These are phyloP conservation scores for Euthynnus affinis DNA, from an alignment of 2,797 vertebrate species.

Conservation along the genomic window DNA sequence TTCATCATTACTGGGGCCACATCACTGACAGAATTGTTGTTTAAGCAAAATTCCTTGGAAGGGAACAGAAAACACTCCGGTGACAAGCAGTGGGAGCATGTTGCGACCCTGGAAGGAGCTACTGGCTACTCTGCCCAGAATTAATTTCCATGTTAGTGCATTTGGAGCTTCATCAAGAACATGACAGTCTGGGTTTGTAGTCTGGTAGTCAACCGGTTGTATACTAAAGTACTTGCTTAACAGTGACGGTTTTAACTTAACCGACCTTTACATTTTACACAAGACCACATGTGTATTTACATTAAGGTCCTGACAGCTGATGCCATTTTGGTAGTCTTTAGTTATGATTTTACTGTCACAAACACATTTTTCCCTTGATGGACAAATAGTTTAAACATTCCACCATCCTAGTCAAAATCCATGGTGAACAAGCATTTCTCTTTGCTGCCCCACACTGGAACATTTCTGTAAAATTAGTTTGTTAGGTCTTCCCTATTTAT, in stretches of 20 bases:
- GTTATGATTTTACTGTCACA: constrained; percentile 3
- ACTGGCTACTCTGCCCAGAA: constrained; percentile 29
- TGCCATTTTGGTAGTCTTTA: not conserved
- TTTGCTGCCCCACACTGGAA: not conserved
- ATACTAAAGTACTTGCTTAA: constrained; percentile 10
- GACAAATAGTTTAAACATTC: not conserved
- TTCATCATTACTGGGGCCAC: constrained; percentile 13
- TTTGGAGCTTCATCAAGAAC: constrained; percentile 25
- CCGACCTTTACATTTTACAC: not conserved
- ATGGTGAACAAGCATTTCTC: constrained; percentile 40
- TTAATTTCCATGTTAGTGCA: constrained; percentile 44
- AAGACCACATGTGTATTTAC: not conserved
- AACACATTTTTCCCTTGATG: not conserved
- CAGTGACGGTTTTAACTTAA: not conserved
- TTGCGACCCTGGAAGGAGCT: constrained; percentile 43
- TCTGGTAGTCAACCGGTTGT: constrained; percentile 5
- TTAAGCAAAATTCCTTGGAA: constrained; percentile 28
- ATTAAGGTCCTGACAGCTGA: not conserved
- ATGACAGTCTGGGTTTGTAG: constrained; percentile 25
- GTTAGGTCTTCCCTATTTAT: not conserved
- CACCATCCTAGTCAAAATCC: constrained; percentile 1
- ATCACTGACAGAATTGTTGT: constrained; percentile 28
- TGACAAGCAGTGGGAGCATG: constrained; percentile 56
- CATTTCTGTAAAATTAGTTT: constrained; percentile 1
- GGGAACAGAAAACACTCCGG: constrained; percentile 25